Base-by-base conservation (phyloP, 2,797 vertebrate species). In the Holocentrus rufus region DNA sequence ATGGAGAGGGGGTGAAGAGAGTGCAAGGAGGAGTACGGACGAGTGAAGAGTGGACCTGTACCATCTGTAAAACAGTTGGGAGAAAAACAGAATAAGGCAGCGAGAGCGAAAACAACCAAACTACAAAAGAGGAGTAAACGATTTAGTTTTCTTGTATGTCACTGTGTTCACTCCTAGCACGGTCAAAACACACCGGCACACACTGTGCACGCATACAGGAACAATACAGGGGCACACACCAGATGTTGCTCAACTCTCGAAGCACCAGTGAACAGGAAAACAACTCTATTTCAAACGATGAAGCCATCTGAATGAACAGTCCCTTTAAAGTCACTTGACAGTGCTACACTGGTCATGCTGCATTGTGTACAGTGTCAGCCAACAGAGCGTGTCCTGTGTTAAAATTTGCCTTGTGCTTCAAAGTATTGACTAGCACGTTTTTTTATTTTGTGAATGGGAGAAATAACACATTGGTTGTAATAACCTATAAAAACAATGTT, bases 1-100 rank as follows among this genome's bases (percentile, higher is more conserved):
- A 93, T 88, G 89, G 91, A 84, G 90, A 91, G 87, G 87, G 90
- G 89, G 88, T 88, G 89, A 90, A 86, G 82, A 77, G 52, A 54
- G 85, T 59, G 57, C 69, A 81, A 80, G 83, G 85, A 63, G 66
- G 74, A 86, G 77, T 74, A 70, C 74, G 80, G 61, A 80, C 73
- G 78, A 85, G 68, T 78, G 80, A 82, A 89, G 64, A 84, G 74
- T 76, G 83, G 89, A 90, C 89, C 76, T 80, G 34, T 17, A 88
- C 89, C 88, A 91, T 92, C 91, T 92, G 90, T 80, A 91, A 85
- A 87, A 83, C 85, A 72, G 81, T 89, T 79, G 83, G 82, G 74
- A 77, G 47, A 76, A 74, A 81, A 23, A 42, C 54, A 81, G 49
- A 53, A 65, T 31, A 79, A 27, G 34, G 46, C 25, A 71, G 76